Evolutionary conservation across 2,797 vertebrate species (phyloP), one percentile per base, ranked within the genome.

Genomic region (Alcedo atthis): DNA sequence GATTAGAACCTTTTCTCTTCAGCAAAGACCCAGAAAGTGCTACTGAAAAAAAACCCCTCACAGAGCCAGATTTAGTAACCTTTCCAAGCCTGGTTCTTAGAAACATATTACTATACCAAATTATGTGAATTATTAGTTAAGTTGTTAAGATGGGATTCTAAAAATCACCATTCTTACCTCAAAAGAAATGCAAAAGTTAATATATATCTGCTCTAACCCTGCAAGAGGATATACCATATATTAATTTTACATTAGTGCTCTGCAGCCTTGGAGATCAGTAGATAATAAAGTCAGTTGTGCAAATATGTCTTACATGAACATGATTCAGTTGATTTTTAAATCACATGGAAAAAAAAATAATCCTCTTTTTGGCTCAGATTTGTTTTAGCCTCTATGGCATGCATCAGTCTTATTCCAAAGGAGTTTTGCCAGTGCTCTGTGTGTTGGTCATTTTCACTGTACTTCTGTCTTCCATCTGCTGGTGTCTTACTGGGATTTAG

Each of bases 41-140:
- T 91, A 90, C 63, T 92, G 48, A 93, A 95, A 96, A 96, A 95
- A 49, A 6, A 2, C 2, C 74, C 78, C 48, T 42, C 67, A 87
- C 69, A 20, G n/a, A 20, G 30, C n/a, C 32, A 43, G 45, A 80
- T 89, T 95, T 80, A 95, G 74, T 67, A 94, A 87, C 35, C 62
- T 71, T 8, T 73, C 26, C 4, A 85, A 70, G 33, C 32, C 58
- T 78, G 37, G 40, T 7, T 58, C 45, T 76, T 88, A 54, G 11
- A 90, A 93, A 74, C 20, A 63, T 15, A 32, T 49, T 53, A 18
- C 26, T 51, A 25, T 35, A 45, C 24, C 85, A 89, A 95, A 85
- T 95, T 91, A 73, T 75, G 32, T 7, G 9, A 83, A 74, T 53
- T 87, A 15, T 61, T 92, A 71, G 43, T 91, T 81, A 57, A 85